Conservation (phyloP, 2,888 invertebrate genomes). For the Diarsia dahlii region DNA sequence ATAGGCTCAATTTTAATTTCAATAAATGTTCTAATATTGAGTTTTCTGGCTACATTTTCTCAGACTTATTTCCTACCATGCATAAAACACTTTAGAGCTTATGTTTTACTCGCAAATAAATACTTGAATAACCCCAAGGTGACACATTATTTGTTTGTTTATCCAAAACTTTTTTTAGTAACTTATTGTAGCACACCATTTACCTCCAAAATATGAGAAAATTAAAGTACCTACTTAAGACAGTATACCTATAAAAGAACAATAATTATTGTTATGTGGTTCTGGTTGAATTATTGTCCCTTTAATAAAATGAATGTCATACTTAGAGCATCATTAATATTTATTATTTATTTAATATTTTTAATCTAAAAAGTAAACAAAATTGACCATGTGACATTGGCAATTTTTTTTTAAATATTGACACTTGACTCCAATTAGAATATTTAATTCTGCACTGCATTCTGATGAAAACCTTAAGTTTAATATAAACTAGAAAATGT, state of each 20-base stretch:
- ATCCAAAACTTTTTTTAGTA: not conserved
- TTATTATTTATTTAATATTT: too few relatives aligned
- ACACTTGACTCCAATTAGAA: not conserved
- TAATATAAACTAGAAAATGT: slow-evolving; percentile 2
- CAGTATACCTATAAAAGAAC: not conserved
- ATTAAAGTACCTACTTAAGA: not conserved
- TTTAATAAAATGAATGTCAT: not conserved
- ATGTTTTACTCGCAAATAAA: not conserved
- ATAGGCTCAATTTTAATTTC: not conserved
- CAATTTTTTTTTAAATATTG: not conserved
- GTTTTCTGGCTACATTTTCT: not conserved
- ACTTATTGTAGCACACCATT: not conserved
- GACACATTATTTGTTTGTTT: not conserved
- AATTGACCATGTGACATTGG: slow-evolving; percentile 12
- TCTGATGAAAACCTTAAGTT: not conserved
- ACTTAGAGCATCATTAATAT: too few relatives aligned
- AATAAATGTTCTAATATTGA: not conserved
- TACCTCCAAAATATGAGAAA: not conserved
- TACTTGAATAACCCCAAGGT: not conserved
- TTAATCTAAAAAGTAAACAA: slow-evolving; percentile 11
- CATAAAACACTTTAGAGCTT: not conserved
- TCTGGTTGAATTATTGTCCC: not conserved
- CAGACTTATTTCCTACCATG: not conserved
- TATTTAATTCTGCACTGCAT: not conserved
- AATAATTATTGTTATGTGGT: not conserved